A percentile compares a stretch with the other conserved stretches of the same genome.
phyloP scores from a whole-genome alignment of 2,888 invertebrate species.

The Phaonia tiefii region DNA sequence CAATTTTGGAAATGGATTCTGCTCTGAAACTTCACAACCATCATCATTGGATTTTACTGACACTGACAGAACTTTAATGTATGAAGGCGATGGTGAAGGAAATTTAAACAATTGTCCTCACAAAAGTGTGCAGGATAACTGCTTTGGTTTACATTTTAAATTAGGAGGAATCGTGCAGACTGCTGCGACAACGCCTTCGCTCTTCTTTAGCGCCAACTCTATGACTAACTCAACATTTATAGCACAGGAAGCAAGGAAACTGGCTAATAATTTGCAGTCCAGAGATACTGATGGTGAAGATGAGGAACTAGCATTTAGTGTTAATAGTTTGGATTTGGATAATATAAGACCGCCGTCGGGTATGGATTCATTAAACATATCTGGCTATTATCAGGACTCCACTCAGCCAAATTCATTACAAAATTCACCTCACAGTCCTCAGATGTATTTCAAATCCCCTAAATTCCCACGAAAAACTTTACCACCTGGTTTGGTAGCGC shows the following conservation, averaged over 20 bases:
- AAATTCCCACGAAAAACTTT: constrained; percentile 85
- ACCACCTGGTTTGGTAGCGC: constrained; percentile 86
- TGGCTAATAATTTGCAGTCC: constrained; percentile 82
- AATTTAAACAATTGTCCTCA: constrained; percentile 48
- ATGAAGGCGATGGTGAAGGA: no score
- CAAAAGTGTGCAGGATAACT: constrained; percentile 48
- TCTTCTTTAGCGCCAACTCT: constrained; percentile 82
- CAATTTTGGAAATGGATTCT: constrained; percentile 54
- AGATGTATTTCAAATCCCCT: constrained; percentile 76
- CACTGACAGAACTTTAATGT: constrained; percentile 74
- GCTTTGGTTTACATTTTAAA: constrained; percentile 73
- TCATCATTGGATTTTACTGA: constrained; percentile 74
- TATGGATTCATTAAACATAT: constrained; percentile 85
- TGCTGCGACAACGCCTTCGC: constrained; percentile 67
- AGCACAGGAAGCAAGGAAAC: constrained; percentile 87
- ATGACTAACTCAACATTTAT: constrained; percentile 87
- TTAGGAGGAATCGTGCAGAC: constrained; percentile 78
- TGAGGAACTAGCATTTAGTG: constrained; percentile 82
- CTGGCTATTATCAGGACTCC: constrained; percentile 81
- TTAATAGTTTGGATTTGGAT: constrained; percentile 87
- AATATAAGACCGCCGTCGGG: constrained; percentile 89
- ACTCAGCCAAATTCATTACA: constrained; percentile 73
- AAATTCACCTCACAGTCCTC: constrained; percentile 71
- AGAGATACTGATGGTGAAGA: constrained; percentile 68
- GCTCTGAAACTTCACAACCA: constrained; percentile 71